Evolutionary conservation across 2,888 invertebrate genomes (phyloP).

Genomic region (Phortica magna): DNA sequence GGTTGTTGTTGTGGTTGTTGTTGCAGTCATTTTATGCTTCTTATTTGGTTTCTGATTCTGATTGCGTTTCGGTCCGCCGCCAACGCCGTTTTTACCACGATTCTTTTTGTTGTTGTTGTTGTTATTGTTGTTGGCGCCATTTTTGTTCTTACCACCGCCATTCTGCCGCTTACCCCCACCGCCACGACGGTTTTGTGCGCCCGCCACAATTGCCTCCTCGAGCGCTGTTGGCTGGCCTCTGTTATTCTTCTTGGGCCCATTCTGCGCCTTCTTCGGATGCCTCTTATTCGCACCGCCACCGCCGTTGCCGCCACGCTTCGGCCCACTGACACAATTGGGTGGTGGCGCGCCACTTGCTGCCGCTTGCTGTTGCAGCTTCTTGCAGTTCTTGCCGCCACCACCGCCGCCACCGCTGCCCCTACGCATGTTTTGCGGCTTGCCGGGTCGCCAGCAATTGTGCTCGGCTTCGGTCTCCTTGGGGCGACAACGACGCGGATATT

Average conservation of each 20-base stretch:
- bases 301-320: constrained; percentile 48
- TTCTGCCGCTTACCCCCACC: constrained; percentile 54
- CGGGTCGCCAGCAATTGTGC: constrained; percentile 68
- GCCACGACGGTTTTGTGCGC: constrained; percentile 43
- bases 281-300: constrained; percentile 24
- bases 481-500: constrained; percentile 73
- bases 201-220: background rate
- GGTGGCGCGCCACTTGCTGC: constrained; percentile 44
- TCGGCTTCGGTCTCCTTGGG: constrained; percentile 72
- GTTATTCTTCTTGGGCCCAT: constrained; percentile 12
- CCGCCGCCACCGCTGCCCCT: constrained; percentile 48
- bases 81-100: constrained; percentile 35
- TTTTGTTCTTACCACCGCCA: constrained; percentile 22
- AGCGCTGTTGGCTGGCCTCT: constrained; percentile 1
- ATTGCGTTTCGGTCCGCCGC: constrained; percentile 38
- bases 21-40: constrained; percentile 38
- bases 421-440: constrained; percentile 60
- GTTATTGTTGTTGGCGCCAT: constrained; percentile 27
- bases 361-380: constrained; percentile 49
- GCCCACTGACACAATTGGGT: constrained; percentile 53
- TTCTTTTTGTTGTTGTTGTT: constrained; percentile 49
- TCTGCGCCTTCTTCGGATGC: constrained; percentile 19
- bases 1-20: constrained; percentile 46
- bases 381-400: constrained; percentile 55
- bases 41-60: constrained; percentile 37